These are phyloP conservation scores for Alcis repandata DNA, from an alignment of 2,888 invertebrate genomes.

Conservation along the genomic window DNA sequence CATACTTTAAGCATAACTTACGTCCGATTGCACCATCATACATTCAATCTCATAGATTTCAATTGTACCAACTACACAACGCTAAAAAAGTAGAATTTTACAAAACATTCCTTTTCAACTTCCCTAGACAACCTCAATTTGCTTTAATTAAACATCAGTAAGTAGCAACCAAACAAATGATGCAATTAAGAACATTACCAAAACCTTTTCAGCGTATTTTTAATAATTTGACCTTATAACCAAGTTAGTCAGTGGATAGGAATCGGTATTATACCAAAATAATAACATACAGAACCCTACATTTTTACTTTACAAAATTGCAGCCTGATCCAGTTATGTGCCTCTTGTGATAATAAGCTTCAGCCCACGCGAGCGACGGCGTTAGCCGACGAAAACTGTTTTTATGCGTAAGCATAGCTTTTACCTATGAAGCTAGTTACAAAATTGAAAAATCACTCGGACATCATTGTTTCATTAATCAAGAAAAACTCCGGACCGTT, in stretches of 20 bases:
- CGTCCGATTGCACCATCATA: conserved; percentile 57
- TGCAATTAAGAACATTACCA: neutral
- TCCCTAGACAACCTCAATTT: neutral
- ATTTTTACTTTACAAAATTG: neutral
- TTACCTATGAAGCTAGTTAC: too few species aligned
- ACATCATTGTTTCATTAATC: too few species aligned
- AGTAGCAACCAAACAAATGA: neutral
- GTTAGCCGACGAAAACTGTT: too few species aligned
- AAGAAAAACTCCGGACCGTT: too few species aligned
- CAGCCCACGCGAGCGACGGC: too few species aligned
- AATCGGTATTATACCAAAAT: too few species aligned
- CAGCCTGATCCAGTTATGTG: neutral
- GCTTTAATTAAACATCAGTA: neutral
- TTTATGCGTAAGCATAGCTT: too few species aligned
- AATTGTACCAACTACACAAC: conserved; percentile 50
- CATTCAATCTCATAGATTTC: conserved; percentile 64
- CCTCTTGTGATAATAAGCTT: neutral
- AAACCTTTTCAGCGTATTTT: neutral
- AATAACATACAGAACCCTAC: neutral
- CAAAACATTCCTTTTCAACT: conserved; percentile 42
- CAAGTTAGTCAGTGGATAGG: too few species aligned
- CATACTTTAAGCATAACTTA: conserved; percentile 40
- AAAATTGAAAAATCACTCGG: too few species aligned
- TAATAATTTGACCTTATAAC: neutral
- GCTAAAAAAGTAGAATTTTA: conserved; percentile 47